phyloP scores from a whole-genome alignment of 2,113 vertebrate genomes.

The Paradoxurus hermaphroditus region DNA sequence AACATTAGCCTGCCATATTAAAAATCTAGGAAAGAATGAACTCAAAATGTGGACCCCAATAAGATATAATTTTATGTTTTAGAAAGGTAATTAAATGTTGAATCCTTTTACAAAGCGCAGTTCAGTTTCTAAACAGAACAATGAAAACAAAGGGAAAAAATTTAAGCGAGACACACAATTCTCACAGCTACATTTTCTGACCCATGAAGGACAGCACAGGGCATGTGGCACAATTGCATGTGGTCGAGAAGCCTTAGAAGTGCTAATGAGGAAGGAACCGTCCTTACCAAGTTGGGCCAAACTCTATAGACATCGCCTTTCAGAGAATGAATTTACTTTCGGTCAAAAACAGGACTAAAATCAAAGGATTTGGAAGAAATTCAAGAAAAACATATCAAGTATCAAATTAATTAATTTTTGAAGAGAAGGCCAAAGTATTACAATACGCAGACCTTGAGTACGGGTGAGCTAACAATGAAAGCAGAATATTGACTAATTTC shows the following conservation, averaged over 20 bases:
- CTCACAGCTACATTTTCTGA: not conserved
- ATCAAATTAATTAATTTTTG: not conserved
- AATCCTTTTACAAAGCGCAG: conserved; percentile 21
- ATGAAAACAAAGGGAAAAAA: not conserved
- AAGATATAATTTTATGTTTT: not conserved
- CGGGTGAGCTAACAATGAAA: not conserved
- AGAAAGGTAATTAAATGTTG: not conserved
- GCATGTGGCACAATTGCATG: not conserved
- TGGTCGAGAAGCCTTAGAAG: not conserved
- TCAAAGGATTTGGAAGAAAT: not conserved
- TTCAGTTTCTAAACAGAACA: not conserved
- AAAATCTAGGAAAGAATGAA: not conserved
- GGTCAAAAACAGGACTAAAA: not conserved
- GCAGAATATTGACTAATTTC: not conserved
- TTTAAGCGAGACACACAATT: not conserved
- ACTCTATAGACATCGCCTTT: not conserved
- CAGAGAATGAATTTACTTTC: not conserved
- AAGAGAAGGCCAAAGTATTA: not conserved
- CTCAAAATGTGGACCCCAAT: not conserved
- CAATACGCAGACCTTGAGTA: not conserved
- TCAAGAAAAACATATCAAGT: not conserved
- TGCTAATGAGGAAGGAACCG: not conserved
- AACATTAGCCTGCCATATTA: not conserved
- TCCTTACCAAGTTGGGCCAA: not conserved
- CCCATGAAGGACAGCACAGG: not conserved